Base-by-base conservation (phyloP, 2,888 invertebrate genomes). In the Chironomus tentans region DNA sequence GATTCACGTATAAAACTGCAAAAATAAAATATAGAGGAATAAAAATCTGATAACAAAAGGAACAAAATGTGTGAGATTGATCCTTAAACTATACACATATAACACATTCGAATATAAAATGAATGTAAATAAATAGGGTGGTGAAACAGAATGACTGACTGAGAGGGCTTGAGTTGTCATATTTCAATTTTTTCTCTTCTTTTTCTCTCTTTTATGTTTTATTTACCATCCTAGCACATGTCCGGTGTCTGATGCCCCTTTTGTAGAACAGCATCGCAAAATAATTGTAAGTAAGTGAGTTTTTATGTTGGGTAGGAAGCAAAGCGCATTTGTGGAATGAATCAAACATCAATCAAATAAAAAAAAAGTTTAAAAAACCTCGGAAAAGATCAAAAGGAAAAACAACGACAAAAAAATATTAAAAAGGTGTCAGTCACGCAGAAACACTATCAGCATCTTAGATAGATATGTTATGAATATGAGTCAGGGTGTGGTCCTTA, bases 101-200 rank as follows among this genome's bases (percentile, higher is more conserved):
- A 56, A 15, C 56, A 56, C 56, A 56, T 28, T 72, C 72, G 18
- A 28, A 56, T 65, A 65, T 65, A 24, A 65, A 48, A 47, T 46
- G 68, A 68, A 48, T 74, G 74, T 74, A 74, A 74, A 74, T 74
- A 74, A 74, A 68, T 68, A 61, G 74, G 74, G 74, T 73, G 73
- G 73, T 4, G 65, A 68, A 22, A 28, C 15, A 21, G 15, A 69
- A 69, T 21, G 13, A 38, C 38, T 38, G 38, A 38, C 38, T 38
- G 65, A 65, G 74, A 74, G 68, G 74, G 74, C 65, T 74, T 68
- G 13, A 62, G 46, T 18, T 48, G 74, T 56, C 56, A 18, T 68
- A 38, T 38, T 38, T 38, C 28, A 1, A 28, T 38, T 38, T 38
- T 38, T 5, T 28, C 5, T 28, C 28, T 28, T 28, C 28, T 28